Evolutionary conservation across 1,140 invertebrate species (phyloP).

Genomic region (Alviniconcha marisindica): DNA sequence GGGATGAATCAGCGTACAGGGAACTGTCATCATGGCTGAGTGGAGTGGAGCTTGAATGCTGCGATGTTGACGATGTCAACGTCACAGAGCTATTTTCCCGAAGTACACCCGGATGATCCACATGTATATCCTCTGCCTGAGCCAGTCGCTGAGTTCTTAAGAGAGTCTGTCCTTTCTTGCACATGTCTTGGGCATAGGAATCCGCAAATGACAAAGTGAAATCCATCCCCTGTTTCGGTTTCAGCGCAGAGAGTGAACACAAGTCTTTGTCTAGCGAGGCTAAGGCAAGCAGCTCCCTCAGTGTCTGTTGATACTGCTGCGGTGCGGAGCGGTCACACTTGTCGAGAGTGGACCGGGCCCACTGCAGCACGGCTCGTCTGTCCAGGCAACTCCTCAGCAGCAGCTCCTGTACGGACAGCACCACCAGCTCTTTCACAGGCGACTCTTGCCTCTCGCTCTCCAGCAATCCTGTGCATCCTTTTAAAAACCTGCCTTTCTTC

Average conservation of each 20-base stretch:
- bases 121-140: too few species aligned
- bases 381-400: slow-evolving; percentile 13
- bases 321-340: background rate
- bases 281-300: background rate
- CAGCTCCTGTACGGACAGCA: slow-evolving; percentile 30
- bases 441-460: background rate
- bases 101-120: background rate
- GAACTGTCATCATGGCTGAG: background rate
- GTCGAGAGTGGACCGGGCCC: background rate
- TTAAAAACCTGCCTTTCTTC: background rate
- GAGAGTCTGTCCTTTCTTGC: background rate
- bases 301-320: background rate
- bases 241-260: background rate
- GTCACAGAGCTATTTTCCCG: background rate
- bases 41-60: background rate
- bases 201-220: slow-evolving; percentile 32
- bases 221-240: background rate
- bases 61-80: background rate
- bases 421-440: background rate
- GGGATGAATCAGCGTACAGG: background rate
- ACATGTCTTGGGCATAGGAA: background rate
- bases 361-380: background rate
- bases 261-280: background rate
- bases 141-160: background rate
- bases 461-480: background rate